These are phyloP conservation scores for Tryphoninae sp. DNA, from an alignment of 2,888 invertebrate genomes.

Conservation along the genomic window DNA sequence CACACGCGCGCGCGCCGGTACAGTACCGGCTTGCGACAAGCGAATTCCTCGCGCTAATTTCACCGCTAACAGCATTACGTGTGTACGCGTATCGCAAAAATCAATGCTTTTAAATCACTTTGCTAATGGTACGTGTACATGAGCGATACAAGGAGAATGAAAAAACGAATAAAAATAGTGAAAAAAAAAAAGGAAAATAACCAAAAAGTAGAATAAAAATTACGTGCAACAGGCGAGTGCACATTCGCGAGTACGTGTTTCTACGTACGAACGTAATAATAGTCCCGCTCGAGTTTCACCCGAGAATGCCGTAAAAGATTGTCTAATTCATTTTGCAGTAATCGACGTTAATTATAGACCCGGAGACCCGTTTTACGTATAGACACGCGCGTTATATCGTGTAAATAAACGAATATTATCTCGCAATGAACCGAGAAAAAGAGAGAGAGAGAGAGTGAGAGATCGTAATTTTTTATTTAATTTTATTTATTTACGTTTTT, in stretches of 20 bases:
- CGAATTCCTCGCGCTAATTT: conserved; percentile 43
- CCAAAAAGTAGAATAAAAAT: too few relatives aligned
- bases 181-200: too few relatives aligned
- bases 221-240: too few relatives aligned
- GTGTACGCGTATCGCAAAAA: background rate
- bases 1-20: conserved; percentile 1
- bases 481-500: too few relatives aligned
- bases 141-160: background rate
- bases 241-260: background rate
- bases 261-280: background rate
- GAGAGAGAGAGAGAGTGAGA: too few relatives aligned
- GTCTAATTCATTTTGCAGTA: conserved; percentile 22
- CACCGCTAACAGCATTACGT: conserved; percentile 8
- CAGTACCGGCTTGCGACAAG: conserved; percentile 33
- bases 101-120: background rate
- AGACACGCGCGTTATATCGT: conserved; percentile 15
- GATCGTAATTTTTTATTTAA: background rate
- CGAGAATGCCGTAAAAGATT: background rate
- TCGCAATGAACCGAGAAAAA: background rate
- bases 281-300: background rate
- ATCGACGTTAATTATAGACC: conserved; percentile 30
- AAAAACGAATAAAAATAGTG: background rate
- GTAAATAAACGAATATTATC: conserved; percentile 20
- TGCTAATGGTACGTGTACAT: background rate
- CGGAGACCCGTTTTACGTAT: background rate